Conservation (phyloP, 2,113 vertebrate species). For the Gobiocypris rarus region DNA sequence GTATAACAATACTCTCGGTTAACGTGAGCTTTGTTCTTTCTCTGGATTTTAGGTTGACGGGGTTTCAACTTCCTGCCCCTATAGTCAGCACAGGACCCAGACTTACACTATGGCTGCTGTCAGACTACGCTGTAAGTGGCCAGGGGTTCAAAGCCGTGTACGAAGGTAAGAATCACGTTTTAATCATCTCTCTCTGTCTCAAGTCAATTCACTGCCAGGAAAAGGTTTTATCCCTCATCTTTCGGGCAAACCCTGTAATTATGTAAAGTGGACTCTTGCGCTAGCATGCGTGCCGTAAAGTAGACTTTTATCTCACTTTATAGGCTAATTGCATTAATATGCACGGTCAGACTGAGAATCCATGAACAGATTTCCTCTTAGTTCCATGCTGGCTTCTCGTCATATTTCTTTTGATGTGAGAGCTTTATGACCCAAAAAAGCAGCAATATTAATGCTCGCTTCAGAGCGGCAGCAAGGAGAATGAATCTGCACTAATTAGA, state of each 20-base stretch:
- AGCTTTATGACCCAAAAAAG: constrained; percentile 64
- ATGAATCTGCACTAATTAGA: constrained; percentile 65
- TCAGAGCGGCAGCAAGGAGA: constrained; percentile 52
- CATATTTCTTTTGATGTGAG: constrained; percentile 53
- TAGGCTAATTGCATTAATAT: constrained; percentile 50
- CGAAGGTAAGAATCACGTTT: constrained; percentile 85
- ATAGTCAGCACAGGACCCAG: constrained; percentile 88
- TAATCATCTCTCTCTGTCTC: constrained; percentile 16
- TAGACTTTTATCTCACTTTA: constrained; percentile 24
- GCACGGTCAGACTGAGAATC: constrained; percentile 33
- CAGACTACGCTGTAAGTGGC: constrained; percentile 96
- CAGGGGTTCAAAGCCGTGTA: constrained; percentile 95
- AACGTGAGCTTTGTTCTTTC: constrained; percentile 5
- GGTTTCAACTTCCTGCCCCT: constrained; percentile 95
- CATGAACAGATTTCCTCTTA: constrained; percentile 19
- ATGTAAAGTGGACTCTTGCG: constrained; percentile 22
- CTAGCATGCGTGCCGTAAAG: constrained; percentile 26
- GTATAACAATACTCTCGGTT: background rate
- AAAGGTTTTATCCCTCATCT: background rate
- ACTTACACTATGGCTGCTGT: constrained; percentile 91
- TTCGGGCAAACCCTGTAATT: constrained; percentile 9
- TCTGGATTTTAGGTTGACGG: constrained; percentile 87
- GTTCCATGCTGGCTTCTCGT: constrained; percentile 52
- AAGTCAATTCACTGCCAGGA: background rate
- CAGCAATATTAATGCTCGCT: constrained; percentile 65